Percentiles rank a stretch among this genome's conserved stretches.
Conservation (phyloP, 2,888 invertebrate genomes). For the Macropis europaea region DNA sequence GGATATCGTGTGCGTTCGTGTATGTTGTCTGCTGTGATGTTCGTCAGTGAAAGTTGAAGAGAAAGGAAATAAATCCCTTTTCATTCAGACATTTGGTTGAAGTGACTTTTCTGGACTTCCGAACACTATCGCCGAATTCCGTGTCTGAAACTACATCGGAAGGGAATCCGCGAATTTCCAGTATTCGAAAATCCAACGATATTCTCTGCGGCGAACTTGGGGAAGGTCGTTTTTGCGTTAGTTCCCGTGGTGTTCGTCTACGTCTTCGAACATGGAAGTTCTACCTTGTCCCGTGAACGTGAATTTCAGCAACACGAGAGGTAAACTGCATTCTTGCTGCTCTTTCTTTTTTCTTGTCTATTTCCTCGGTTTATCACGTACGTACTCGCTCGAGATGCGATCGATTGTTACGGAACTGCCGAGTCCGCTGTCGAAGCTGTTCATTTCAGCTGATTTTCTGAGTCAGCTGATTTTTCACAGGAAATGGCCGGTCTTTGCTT, state of each 20-base stretch:
- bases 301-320: conserved; percentile 89
- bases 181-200: too few species aligned
- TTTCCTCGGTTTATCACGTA: neutral
- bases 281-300: conserved; percentile 89
- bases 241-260: conserved; percentile 5
- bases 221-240: conserved; percentile 19
- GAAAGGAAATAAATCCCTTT: conserved; percentile 16
- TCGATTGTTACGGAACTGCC: neutral
- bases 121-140: neutral
- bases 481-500: neutral
- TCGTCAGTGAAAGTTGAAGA: conserved; percentile 48
- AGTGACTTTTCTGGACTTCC: neutral
- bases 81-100: neutral
- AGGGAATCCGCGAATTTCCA: too few species aligned
- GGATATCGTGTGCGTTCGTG: neutral
- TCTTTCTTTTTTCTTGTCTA: neutral
- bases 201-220: neutral
- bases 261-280: conserved; percentile 86
- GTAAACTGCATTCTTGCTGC: conserved; percentile 79
- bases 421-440: conserved; percentile 6
- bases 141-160: too few species aligned
- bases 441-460: conserved; percentile 53
- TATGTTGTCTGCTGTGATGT: neutral
- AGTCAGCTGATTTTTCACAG: conserved; percentile 54
- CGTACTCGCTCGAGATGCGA: neutral